These are phyloP conservation scores for Flexamia atlantica DNA, from an alignment of 2,888 invertebrate genomes.

Conservation along the genomic window DNA sequence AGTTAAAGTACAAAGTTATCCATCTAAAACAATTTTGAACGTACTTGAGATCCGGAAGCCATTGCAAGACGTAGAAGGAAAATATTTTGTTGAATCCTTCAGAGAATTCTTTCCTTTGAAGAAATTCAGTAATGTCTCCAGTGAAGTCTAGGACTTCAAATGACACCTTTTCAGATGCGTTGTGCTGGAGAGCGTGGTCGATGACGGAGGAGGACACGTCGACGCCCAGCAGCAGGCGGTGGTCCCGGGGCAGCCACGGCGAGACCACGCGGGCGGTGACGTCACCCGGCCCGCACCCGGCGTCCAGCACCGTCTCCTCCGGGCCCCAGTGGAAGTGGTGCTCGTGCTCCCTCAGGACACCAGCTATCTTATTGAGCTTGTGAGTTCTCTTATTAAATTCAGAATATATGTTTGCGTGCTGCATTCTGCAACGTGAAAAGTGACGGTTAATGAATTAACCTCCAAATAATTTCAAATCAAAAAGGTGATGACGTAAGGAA, in stretches of 20 bases:
- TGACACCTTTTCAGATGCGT: slow-evolving; percentile 38
- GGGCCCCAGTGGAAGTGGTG: slow-evolving; percentile 57
- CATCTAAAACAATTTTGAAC: neutral
- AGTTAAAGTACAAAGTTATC: no score
- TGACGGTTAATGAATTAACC: no score
- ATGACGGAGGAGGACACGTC: slow-evolving; percentile 55
- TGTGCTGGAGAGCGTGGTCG: slow-evolving; percentile 52
- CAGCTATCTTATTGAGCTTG: neutral
- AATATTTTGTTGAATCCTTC: slow-evolving; percentile 54
- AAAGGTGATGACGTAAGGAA: no score
- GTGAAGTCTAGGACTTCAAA: slow-evolving; percentile 52
- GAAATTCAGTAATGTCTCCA: slow-evolving; percentile 29
- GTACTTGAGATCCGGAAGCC: slow-evolving; percentile 31
- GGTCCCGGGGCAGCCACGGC: slow-evolving; percentile 53
- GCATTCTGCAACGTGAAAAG: slow-evolving; percentile 8
- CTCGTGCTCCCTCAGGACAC: slow-evolving; percentile 56
- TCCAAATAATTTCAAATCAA: no score
- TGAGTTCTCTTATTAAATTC: neutral
- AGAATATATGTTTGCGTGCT: slow-evolving; percentile 23
- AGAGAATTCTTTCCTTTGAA: slow-evolving; percentile 18
- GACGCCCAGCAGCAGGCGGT: slow-evolving; percentile 9
- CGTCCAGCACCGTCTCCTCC: slow-evolving; percentile 62
- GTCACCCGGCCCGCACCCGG: slow-evolving; percentile 65
- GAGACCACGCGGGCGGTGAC: slow-evolving; percentile 58
- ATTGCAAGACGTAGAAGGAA: slow-evolving; percentile 48